These are phyloP conservation scores for Linyphia triangularis DNA, from an alignment of 2,888 invertebrate genomes.

Conservation along the genomic window DNA sequence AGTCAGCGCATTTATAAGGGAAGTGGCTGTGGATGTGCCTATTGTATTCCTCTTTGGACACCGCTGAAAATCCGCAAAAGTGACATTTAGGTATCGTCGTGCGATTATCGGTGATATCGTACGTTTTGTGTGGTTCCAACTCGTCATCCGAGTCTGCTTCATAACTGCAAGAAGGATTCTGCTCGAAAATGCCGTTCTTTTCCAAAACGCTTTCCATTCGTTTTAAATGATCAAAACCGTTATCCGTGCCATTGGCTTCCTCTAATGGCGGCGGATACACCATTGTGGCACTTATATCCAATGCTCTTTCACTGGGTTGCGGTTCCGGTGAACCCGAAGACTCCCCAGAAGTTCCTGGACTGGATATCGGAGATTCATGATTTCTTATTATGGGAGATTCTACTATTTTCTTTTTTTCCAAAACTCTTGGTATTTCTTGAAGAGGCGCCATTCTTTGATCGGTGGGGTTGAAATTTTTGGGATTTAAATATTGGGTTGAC, in stretches of 20 bases:
- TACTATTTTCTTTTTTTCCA: neutral
- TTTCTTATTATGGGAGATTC: neutral
- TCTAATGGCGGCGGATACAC: constrained; percentile 13
- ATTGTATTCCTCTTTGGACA: constrained; percentile 81
- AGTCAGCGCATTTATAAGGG: constrained; percentile 82
- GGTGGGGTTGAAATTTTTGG: neutral
- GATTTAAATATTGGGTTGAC: neutral
- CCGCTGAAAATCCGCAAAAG: constrained; percentile 81
- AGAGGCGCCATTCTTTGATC: constrained; percentile 20
- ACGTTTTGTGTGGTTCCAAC: neutral
- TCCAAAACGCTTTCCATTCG: constrained; percentile 55
- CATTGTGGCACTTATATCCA: neutral
- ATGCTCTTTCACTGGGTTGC: neutral
- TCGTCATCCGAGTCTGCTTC: neutral
- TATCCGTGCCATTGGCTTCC: constrained; percentile 20
- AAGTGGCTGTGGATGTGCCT: constrained; percentile 83
- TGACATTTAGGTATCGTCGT: constrained; percentile 80
- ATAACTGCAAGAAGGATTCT: neutral
- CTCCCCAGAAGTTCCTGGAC: constrained; percentile 34
- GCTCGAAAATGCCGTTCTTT: constrained; percentile 25
- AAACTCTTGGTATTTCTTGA: neutral
- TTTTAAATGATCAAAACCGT: constrained; percentile 22
- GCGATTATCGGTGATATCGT: neutral
- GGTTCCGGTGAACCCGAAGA: constrained; percentile 32
- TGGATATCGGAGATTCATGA: constrained; percentile 17